phyloP scores from a whole-genome alignment of 2,888 invertebrate genomes.

The Eurois occulta region DNA sequence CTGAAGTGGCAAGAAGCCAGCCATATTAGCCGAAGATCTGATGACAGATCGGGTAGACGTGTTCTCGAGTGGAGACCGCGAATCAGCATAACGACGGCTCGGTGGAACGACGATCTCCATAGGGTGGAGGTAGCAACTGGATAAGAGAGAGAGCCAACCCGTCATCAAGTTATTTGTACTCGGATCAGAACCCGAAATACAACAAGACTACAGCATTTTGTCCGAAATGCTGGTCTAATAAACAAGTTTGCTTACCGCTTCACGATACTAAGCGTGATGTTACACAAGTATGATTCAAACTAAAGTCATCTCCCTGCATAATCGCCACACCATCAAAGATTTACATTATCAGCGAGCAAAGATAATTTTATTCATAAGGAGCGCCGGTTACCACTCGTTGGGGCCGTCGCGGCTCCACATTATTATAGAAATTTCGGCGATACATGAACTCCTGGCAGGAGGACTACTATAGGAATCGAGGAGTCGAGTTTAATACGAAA shows the following conservation, averaged over 20 bases:
- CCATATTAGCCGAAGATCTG: too few species aligned
- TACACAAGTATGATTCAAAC: slow-evolving; percentile 18
- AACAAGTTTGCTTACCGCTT: neutral
- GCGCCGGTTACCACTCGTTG: slow-evolving; percentile 43
- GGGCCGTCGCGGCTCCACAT: slow-evolving; percentile 49
- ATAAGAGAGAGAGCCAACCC: too few species aligned
- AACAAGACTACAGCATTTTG: neutral
- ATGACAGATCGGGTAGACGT: too few species aligned
- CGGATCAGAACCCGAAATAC: too few species aligned
- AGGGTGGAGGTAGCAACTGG: too few species aligned
- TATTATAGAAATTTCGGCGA: slow-evolving; percentile 66
- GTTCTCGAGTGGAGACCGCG: too few species aligned
- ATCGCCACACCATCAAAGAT: slow-evolving; percentile 50
- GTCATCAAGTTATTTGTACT: too few species aligned
- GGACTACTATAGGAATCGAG: slow-evolving; percentile 25
- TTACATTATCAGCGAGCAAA: slow-evolving; percentile 43
- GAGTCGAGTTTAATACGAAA: neutral
- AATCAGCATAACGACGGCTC: too few species aligned
- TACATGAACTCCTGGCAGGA: slow-evolving; percentile 52
- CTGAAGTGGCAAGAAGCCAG: too few species aligned
- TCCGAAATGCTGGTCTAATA: too few species aligned
- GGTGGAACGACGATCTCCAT: too few species aligned
- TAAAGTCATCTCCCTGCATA: slow-evolving; percentile 14
- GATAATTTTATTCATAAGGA: slow-evolving; percentile 67
- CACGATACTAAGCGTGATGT: neutral